phyloP scores from a whole-genome alignment of 2,888 invertebrate species.

The Timema podura region DNA sequence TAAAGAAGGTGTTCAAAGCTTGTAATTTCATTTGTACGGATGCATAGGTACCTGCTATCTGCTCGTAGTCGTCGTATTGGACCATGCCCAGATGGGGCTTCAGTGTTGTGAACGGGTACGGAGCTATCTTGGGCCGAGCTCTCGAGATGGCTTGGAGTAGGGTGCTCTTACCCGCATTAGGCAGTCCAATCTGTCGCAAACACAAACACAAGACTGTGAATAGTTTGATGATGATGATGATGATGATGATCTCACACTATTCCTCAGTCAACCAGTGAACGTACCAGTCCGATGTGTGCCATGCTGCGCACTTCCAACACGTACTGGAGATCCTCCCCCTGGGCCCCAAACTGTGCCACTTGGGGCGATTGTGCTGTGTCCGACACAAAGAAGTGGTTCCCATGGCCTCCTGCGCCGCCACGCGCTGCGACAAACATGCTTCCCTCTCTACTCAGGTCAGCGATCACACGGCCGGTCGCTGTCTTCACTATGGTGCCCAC shows the following conservation, averaged over 20 bases:
- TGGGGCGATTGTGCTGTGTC: constrained; percentile 74
- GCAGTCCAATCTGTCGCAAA: constrained; percentile 64
- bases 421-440: constrained; percentile 88
- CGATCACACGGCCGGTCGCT: constrained; percentile 54
- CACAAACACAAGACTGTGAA: constrained; percentile 27
- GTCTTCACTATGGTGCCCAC: constrained; percentile 71
- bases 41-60: constrained; percentile 60
- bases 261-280: constrained; percentile 27
- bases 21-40: too few relatives aligned
- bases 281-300: constrained; percentile 88
- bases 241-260: background rate
- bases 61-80: constrained; percentile 83
- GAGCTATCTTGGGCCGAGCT: constrained; percentile 84
- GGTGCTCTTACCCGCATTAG: constrained; percentile 94
- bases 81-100: constrained; percentile 85
- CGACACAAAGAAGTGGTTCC: constrained; percentile 86
- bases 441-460: constrained; percentile 61
- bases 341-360: constrained; percentile 81
- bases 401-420: constrained; percentile 94
- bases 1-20: too few relatives aligned
- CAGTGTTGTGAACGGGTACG: constrained; percentile 91
- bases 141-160: constrained; percentile 77
- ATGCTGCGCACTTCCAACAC: constrained; percentile 82
- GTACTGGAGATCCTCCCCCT: constrained; percentile 72
- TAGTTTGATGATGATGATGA: background rate